Evolutionary conservation across 2,113 vertebrate genomes (phyloP), one percentile per base, ranked within the genome.

Genomic region (Macroglossus sobrinus): DNA sequence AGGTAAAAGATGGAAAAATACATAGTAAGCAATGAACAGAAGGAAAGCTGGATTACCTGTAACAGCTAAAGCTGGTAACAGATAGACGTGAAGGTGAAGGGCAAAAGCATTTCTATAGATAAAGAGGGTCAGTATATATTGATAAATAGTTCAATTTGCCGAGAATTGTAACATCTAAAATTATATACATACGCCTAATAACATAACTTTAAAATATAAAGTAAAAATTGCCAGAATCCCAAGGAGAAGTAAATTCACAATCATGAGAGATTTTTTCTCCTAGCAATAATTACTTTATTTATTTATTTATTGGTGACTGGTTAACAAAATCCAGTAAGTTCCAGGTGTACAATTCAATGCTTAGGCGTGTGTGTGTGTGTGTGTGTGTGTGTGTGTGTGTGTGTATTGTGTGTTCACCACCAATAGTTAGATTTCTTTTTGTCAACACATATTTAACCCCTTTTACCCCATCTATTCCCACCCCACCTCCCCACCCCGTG

Each of bases 101-200:
- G 22, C 82, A 63, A 79, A 93, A 69, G 5, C 26, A 74, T 89
- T 91, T 96, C 45, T 94, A 43, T 59, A 93, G 55, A 76, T 76
- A 68, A 93, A 93, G 66, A 88, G 30, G 61, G n/a, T 72, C 22
- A 75, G 16, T 85, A 2, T 84, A 63, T 82, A 61, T 84, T 96
- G 78, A 85, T 66, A 88, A 82, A 72, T 91, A 33, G 64, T 75
- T 81, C 64, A 88, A 1, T 85, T 89, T 95, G 47, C 74, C 57
- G 82, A 53, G 61, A 90, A 59, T 16, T 92, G 4, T 94, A 95
- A 96, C 66, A 68, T 86, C 64, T 59, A 89, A 96, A 95, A 89
- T 79, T 69, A 78, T 57, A 87, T 76, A 78, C 47, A 84, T 74
- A 55, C 2, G 81, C 12, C 35, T 92, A 79, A 84, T 86, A 95